These are phyloP conservation scores for Latrodectus elegans DNA, from an alignment of 2,888 invertebrate species.

Conservation along the genomic window DNA sequence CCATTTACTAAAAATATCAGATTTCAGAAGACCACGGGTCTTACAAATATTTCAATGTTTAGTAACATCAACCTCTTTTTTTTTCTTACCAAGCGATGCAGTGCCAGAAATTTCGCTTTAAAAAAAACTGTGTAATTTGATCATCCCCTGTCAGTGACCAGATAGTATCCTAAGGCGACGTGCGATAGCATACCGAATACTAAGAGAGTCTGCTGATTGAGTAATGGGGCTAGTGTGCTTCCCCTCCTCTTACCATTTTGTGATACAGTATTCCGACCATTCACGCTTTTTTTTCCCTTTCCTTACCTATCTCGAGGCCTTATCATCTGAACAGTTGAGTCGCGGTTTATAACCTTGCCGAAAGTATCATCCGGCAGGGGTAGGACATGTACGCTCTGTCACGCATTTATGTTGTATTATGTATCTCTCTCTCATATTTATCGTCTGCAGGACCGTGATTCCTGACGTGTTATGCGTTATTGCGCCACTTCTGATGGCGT, in stretches of 20 bases:
- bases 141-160: conserved; percentile 35
- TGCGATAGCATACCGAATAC: conserved; percentile 28
- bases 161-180: not conserved
- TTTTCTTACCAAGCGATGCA: too few species aligned
- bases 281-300: conserved; percentile 14
- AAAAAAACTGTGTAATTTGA: not conserved
- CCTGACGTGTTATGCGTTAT: conserved; percentile 20
- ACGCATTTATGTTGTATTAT: conserved; percentile 18
- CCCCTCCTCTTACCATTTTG: not conserved
- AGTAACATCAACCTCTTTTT: too few species aligned
- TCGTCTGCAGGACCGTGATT: conserved; percentile 57
- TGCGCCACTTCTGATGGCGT: too few species aligned
- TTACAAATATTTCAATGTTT: too few species aligned
- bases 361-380: conserved; percentile 39
- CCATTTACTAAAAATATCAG: too few species aligned
- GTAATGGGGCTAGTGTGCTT: not conserved
- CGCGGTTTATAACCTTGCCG: conserved; percentile 47
- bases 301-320: not conserved
- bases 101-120: not conserved
- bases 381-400: conserved; percentile 31
- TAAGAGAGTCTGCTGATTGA: conserved; percentile 1
- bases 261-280: conserved; percentile 12
- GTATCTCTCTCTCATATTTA: not conserved
- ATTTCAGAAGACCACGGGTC: too few species aligned
- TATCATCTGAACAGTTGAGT: conserved; percentile 21